Base-by-base conservation (phyloP, 2,888 invertebrate genomes). In the Hetaerina titia region DNA sequence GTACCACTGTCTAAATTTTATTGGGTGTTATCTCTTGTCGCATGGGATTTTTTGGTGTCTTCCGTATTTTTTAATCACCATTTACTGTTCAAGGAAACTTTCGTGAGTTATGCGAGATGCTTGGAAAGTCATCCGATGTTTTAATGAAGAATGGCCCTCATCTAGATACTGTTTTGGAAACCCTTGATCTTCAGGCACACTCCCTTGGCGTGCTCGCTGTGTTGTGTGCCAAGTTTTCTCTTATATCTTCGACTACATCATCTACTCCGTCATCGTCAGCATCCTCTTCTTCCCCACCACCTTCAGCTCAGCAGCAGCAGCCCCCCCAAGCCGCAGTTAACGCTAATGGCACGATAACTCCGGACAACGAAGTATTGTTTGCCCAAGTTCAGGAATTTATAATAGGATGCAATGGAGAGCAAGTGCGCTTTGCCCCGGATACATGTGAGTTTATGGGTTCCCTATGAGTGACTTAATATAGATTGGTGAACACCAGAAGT, bases 141-240 rank as follows among this genome's bases (percentile, higher is more conserved):
- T 97, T 99, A 95, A 97, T 98, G 95, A 98, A 98, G 96, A 99
- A 99, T 97, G 98, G 98, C 96, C 98, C 98, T 95, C 98, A 99
- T 96, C 97, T 99, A 96, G 99, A 98, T 96, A 99, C 98, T 96
- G 99, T 99, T 64, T 97, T 99, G 96, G 99, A 99, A 96, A 99
- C 99, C 0, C 97, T 99, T 95, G 98, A 99, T 96, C 97, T 98
- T 95, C 99, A 99, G 96, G 98, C 99, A 96, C 99, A 99, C 97
- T 99, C 99, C 15, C 97, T 99, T 95, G 99, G 99, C 94, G 98
- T 99, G 95, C 97, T 99, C 95, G 98, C 98, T 95, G 98, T 99
- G 63, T 97, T 99, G 96, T 98, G 98, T 96, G 98, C 98, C 5
- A 98, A 98, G 97, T 98, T 98, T 96, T 98, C 98, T 95, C 96